Conservation (phyloP, 2,113 vertebrate genomes). For the Epinephelus fuscoguttatus region DNA sequence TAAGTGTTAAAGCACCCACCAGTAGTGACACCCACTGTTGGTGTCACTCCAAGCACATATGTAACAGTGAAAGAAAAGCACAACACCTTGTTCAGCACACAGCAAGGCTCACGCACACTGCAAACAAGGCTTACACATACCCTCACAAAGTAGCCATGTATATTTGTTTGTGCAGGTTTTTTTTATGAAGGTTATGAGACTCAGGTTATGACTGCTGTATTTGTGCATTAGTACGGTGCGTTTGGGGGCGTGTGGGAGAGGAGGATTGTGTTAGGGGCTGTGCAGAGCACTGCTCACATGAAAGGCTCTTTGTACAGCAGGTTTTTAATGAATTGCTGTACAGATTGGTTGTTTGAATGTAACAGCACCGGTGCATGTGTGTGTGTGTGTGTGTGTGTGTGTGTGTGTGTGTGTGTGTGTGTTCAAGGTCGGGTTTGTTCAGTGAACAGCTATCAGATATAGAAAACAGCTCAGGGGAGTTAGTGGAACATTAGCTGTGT, state of each 20-base stretch:
- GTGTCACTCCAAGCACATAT: slow-evolving; percentile 17
- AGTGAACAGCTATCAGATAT: slow-evolving; percentile 11
- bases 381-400: not conserved
- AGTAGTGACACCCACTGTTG: not conserved
- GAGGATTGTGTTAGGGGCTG: slow-evolving; percentile 25
- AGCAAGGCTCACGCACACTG: slow-evolving; percentile 7
- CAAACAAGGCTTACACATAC: slow-evolving; percentile 30
- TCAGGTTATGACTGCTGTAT: slow-evolving; percentile 30
- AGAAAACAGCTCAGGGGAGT: slow-evolving; percentile 19
- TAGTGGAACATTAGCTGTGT: slow-evolving; percentile 22
- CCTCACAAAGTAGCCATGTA: slow-evolving; percentile 27
- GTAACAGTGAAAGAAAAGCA: slow-evolving; percentile 34
- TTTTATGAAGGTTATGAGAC: slow-evolving; percentile 18
- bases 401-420: slow-evolving; percentile 5
- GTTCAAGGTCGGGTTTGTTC: slow-evolving; percentile 29
- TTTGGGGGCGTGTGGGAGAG: slow-evolving; percentile 20
- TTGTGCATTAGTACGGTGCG: slow-evolving; percentile 31
- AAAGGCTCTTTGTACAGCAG: slow-evolving; percentile 45
- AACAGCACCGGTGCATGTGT: slow-evolving; percentile 6
- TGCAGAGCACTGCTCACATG: slow-evolving; percentile 8
- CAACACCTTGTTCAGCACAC: slow-evolving; percentile 51
- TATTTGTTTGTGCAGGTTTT: slow-evolving; percentile 50
- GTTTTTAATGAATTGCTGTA: slow-evolving; percentile 50
- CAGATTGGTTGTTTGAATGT: slow-evolving; percentile 40
- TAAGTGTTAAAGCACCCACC: too few species aligned